A percentile compares a stretch with the other conserved stretches of the same genome.
phyloP scores from a whole-genome alignment of 2,113 vertebrate genomes.

The Notarius quadriscutis region DNA sequence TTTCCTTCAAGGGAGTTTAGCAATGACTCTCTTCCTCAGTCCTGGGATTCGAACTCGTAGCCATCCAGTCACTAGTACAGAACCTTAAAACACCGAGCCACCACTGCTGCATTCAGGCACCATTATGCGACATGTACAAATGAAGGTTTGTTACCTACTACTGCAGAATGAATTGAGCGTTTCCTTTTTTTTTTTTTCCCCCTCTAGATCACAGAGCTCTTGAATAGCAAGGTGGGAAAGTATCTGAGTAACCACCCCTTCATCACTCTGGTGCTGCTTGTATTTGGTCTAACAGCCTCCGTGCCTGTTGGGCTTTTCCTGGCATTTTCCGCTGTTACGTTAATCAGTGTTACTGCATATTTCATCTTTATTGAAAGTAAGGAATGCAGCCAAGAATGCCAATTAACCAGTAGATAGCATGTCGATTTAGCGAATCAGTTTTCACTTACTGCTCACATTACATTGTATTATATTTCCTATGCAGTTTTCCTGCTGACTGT shows the following conservation, averaged over 20 bases:
- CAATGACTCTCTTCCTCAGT: neutral
- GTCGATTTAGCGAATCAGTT: neutral
- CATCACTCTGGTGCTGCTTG: constrained; percentile 73
- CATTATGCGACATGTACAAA: neutral
- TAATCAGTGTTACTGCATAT: constrained; percentile 72
- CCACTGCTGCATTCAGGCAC: neutral
- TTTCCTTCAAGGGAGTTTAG: neutral
- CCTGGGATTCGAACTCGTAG: neutral
- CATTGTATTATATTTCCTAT: neutral
- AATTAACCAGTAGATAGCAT: neutral
- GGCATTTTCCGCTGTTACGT: constrained; percentile 74
- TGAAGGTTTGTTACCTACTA: neutral
- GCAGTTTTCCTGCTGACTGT: constrained; percentile 29
- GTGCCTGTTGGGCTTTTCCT: constrained; percentile 84
- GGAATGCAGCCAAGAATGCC: neutral
- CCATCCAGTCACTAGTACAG: neutral
- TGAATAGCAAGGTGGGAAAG: constrained; percentile 76
- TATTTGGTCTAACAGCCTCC: constrained; percentile 76
- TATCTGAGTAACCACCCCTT: constrained; percentile 83
- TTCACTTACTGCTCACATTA: neutral
- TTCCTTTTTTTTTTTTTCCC: neutral
- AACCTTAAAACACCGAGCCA: neutral
- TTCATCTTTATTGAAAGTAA: constrained; percentile 85
- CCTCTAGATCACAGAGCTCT: constrained; percentile 75
- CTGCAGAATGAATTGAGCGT: neutral